These are phyloP conservation scores for Phoxinus phoxinus DNA, from an alignment of 2,113 vertebrate genomes.

Conservation along the genomic window DNA sequence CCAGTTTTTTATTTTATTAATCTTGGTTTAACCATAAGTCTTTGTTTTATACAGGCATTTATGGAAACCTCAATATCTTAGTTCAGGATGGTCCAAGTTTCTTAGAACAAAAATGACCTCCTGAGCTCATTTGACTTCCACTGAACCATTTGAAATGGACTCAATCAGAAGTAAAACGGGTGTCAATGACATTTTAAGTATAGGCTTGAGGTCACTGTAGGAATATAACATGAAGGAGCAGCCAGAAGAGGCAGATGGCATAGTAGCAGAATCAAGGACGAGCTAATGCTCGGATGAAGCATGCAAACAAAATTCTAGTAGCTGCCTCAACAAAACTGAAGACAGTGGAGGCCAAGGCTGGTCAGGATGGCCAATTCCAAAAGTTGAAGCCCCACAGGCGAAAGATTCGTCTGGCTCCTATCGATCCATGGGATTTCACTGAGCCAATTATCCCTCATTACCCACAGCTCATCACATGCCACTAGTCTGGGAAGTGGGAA, in stretches of 20 bases:
- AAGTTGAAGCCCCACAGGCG: constrained; percentile 23
- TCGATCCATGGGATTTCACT: constrained; percentile 62
- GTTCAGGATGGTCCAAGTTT: background rate
- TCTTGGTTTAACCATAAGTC: background rate
- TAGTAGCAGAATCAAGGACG: background rate
- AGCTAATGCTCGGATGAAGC: background rate
- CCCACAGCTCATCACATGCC: constrained; percentile 51
- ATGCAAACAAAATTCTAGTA: background rate
- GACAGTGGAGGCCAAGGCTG: constrained; percentile 2
- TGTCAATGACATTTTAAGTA: background rate
- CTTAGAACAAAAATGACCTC: background rate
- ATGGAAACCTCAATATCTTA: background rate
- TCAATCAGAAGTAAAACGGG: background rate
- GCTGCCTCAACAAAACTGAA: constrained; percentile 7
- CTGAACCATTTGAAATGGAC: background rate
- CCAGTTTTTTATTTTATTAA: background rate
- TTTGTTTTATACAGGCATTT: background rate
- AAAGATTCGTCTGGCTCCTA: constrained; percentile 56
- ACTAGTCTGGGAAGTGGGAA: constrained; percentile 28
- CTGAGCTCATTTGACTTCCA: background rate
- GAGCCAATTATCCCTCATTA: constrained; percentile 60
- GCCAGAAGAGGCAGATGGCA: background rate
- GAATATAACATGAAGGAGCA: constrained; percentile 1
- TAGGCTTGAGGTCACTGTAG: background rate
- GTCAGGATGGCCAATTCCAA: background rate